Base-by-base conservation (phyloP, 2,888 invertebrate genomes). In the Microchrysa polita region DNA sequence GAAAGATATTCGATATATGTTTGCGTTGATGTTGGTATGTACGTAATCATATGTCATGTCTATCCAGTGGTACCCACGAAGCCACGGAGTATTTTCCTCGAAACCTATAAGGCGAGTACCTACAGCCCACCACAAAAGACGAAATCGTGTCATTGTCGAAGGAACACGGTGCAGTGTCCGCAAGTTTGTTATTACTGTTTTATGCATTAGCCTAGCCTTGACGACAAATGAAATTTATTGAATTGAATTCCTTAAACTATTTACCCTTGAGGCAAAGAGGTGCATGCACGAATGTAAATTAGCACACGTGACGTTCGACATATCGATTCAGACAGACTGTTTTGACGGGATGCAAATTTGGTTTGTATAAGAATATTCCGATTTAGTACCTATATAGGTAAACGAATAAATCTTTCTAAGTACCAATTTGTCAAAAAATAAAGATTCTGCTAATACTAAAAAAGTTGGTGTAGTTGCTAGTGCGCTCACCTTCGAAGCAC, bases 61-160 rank as follows among this genome's bases (percentile, higher is more conserved):
- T 34, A 34, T 34, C 27, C 27, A n/a, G n/a, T n/a, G n/a, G 27
- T 34, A 18, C 18, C 16, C 12, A 52, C 5, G 52, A 18, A 34
- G 7, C 2, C 27, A 34, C 7, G 27, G n/a, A 34, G 7, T 7
- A 34, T 34, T 5, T 34, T 34, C 27, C 22, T n/a, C 57, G 12
- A 18, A 12, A n/a, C n/a, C n/a, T n/a, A n/a, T n/a, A 57, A 12
- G 18, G 5, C 22, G 5, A 48, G 12, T 48, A 48, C 4, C 2
- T 48, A 12, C 48, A 5, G 12, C 48, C 12, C 48, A n/a, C 48
- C 48, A 48, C 48, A n/a, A n/a, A n/a, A 4, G 5, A 7, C 12
- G 55, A 55, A 67, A 67, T 52, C 40, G 67, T 53, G 67, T 67
- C 67, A 67, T 22, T 67, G 53, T 67, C 67, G 55, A 53, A 52